phyloP scores from a whole-genome alignment of 1,140 invertebrate genomes.

The Callitettix versicolor region DNA sequence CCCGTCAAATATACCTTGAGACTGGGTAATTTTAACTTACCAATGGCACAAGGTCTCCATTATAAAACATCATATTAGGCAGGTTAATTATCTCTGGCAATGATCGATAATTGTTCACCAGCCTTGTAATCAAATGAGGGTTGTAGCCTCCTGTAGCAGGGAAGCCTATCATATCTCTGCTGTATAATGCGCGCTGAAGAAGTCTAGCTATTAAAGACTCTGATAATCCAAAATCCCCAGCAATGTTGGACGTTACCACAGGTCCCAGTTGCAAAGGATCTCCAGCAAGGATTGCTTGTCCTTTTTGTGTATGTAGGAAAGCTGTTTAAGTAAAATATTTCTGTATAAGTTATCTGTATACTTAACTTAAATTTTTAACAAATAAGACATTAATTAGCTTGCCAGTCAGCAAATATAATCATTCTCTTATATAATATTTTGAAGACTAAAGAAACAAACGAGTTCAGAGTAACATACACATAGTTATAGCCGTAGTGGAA shows the following conservation, averaged over 20 bases:
- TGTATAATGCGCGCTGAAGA: constrained; percentile 26
- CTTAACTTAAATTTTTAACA: too few species aligned
- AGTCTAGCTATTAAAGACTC: constrained; percentile 30
- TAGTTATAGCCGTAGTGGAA: too few species aligned
- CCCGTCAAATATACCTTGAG: too few species aligned
- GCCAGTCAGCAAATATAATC: too few species aligned
- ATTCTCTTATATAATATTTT: constrained; percentile 6
- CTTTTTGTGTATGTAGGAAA: constrained; percentile 35
- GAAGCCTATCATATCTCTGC: constrained; percentile 30
- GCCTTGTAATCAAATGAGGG: constrained; percentile 54
- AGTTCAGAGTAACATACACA: too few species aligned
- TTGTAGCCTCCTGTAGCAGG: constrained; percentile 47
- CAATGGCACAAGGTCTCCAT: constrained; percentile 49
- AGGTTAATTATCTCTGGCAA: constrained; percentile 62
- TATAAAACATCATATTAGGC: constrained; percentile 75
- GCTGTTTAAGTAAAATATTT: constrained; percentile 10
- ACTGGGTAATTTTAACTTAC: too few species aligned
- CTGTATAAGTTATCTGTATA: too few species aligned
- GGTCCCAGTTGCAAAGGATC: constrained; percentile 88
- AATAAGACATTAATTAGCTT: too few species aligned
- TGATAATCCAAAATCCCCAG: constrained; percentile 48
- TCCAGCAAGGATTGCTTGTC: constrained; percentile 73
- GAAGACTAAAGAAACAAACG: too few species aligned
- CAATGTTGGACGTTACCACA: constrained; percentile 55
- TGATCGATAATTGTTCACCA: constrained; percentile 68